Conservation (phyloP, 2,797 vertebrate species). For the Phrynocephalus vlangalii region DNA sequence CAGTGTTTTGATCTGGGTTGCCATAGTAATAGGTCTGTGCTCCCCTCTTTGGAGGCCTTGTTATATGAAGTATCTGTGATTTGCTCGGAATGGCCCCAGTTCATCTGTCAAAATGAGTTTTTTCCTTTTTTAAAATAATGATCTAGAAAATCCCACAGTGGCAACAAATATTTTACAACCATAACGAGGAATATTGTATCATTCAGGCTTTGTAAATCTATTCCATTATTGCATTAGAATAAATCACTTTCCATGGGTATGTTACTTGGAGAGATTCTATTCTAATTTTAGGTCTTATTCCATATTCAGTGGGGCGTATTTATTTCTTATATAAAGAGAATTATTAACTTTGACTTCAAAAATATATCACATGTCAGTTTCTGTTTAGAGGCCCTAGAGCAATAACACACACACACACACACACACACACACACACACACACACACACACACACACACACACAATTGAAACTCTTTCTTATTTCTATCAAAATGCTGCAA, state of each 20-base stretch:
- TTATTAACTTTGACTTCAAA: conserved; percentile 87
- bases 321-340: conserved; percentile 84
- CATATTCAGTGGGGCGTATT: conserved; percentile 79
- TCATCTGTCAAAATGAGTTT: conserved; percentile 99
- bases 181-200: conserved; percentile 83
- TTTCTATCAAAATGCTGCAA: conserved; percentile 80
- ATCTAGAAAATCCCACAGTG: conserved; percentile 91
- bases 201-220: conserved; percentile 86
- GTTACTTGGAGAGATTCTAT: conserved; percentile 78
- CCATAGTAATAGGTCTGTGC: conserved; percentile 94
- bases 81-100: conserved; percentile 91
- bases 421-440: conserved; percentile 58
- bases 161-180: conserved; percentile 88
- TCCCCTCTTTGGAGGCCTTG: conserved; percentile 99
- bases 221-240: conserved; percentile 86
- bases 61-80: conserved; percentile 96
- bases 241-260: conserved; percentile 83
- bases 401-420: conserved; percentile 68
- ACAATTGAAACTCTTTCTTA: conserved; percentile 74
- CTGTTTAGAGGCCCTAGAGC: conserved; percentile 81
- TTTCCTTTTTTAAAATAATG: conserved; percentile 99
- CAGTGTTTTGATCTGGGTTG: conserved; percentile 94
- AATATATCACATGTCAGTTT: conserved; percentile 82
- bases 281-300: conserved; percentile 77
- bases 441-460: conserved; percentile 58